Evolutionary conservation across 2,797 vertebrate species (phyloP), one percentile per base, ranked within the genome.

Genomic region (Triplophysa yarkandensis): DNA sequence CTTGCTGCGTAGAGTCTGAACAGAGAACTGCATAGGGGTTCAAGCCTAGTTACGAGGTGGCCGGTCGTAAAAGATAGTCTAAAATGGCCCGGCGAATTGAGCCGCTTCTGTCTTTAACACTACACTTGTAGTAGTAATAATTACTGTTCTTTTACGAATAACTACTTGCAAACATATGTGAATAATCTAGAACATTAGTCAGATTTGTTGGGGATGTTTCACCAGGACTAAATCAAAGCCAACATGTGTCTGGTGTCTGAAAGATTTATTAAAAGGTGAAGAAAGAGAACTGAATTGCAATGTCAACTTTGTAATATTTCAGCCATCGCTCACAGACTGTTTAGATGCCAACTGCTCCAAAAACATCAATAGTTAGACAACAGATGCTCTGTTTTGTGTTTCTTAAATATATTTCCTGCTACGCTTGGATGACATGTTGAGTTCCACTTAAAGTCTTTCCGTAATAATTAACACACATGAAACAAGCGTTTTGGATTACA

Each of bases 41-140:
- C 34, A 27, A 39, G 23, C 19, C 54, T 6, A 14, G 36, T 34
- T 46, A 48, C 43, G 41, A 46, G 50, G 60, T 55, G 57, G 54
- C 19, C 9, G 2, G 2, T 21, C 32, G 28, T 6, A 62, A 41
- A 55, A 55, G 79, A 78, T 64, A 4, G 63, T 55, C n/a, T 43
- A 54, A 36, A 76, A 66, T 28, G 10, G 7, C 27, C 23, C 48
- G 30, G 17, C 21, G 34, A 62, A 61, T 67, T 50, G 28, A 65
- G 32, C 39, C 23, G 6, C 21, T 28, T 23, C 17, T 13, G n/a
- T 32, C 68, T 75, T 39, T 70, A 78, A 80, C 28, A 32, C 39
- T 21, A 63, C 25, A 74, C 71, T 83, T 78, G 58, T 71, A 72
- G 50, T 52, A 39, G 65, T 71, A 74, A 74, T 77, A 68, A 79